Evolutionary conservation across 2,113 vertebrate species (phyloP).

Genomic region (Capreolus pygargus): DNA sequence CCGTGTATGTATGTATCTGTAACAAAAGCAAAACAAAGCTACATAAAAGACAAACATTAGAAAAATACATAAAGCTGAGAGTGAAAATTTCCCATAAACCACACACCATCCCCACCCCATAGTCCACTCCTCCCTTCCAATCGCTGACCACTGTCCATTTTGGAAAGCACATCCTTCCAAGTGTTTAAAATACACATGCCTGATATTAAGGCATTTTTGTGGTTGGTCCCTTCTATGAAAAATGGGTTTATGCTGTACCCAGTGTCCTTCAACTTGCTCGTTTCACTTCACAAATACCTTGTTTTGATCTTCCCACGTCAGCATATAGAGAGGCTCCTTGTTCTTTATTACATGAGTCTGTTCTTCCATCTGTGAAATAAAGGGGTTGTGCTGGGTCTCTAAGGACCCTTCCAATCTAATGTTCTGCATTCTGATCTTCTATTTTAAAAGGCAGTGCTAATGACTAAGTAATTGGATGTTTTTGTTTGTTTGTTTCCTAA

Average conservation of each 20-base stretch:
- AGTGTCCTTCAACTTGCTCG: not conserved
- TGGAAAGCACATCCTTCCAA: not conserved
- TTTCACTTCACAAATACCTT: not conserved
- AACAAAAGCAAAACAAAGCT: not conserved
- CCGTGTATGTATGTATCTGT: not conserved
- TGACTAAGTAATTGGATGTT: slow-evolving; percentile 74
- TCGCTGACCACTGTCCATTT: not conserved
- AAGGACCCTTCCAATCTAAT: slow-evolving; percentile 13
- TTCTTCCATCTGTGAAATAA: slow-evolving; percentile 64
- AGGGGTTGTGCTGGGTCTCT: slow-evolving; percentile 10
- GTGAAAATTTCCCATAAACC: not conserved
- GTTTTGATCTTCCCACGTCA: not conserved
- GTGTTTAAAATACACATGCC: not conserved
- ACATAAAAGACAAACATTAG: not conserved
- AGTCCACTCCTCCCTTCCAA: not conserved
- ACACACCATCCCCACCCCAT: not conserved
- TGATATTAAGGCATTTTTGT: not conserved
- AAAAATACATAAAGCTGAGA: not conserved
- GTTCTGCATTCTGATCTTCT: slow-evolving; percentile 28
- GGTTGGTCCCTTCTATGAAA: not conserved
- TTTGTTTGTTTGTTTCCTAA: slow-evolving; percentile 77
- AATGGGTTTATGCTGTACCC: not conserved
- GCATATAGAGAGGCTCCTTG: not conserved
- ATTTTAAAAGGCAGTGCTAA: slow-evolving; percentile 66
- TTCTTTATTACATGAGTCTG: not conserved